Base-by-base conservation (phyloP, 2,888 invertebrate species). In the Zonitis immaculata region DNA sequence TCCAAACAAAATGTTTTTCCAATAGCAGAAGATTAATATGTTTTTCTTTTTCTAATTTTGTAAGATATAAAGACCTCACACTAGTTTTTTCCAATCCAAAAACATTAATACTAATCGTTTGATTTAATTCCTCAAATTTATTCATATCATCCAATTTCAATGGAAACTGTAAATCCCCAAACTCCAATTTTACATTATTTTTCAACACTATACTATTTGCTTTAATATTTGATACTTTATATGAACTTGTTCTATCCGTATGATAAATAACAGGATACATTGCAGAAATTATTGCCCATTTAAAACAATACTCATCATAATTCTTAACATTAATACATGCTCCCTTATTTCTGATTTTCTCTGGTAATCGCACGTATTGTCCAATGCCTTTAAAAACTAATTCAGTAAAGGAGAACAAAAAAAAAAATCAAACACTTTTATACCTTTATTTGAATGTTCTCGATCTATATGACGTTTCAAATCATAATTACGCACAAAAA, bases 271-370 rank as follows among this genome's bases (percentile, higher is more conserved):
- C 50, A 1, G 62, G 60, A 51, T 54, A 52, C 27, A 66, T 28
- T 28, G 66, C 63, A 9, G 60, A 55, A 9, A 59, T 47, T 26
- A 67, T 50, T 25, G 62, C 54, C 64, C 63, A 66, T 3, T 57
- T 57, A 52, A 66, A 67, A 52, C 66, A 66, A 9, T 52, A 44
- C n/a, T 58, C 14, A 54, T 67, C 67, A 6, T 58, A 8, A 51
- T 65, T 68, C 45, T 61, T 50, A 0, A 69, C 59, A 51, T 69
- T 66, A 12, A 67, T 52, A 39, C 59, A 55, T 1, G 65, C 62
- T 7, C 56, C 44, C 22, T 57, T 65, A 1, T 26, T 54, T 44
- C 48, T 26, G n/a, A 67, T 60, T 42, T 53, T 20, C 8, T 28
- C 2, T 0, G 63, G 63, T 43, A 66, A n/a, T n/a, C 60, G 53